Conservation (phyloP, 2,888 invertebrate genomes). For the Sabatieria punctata region DNA sequence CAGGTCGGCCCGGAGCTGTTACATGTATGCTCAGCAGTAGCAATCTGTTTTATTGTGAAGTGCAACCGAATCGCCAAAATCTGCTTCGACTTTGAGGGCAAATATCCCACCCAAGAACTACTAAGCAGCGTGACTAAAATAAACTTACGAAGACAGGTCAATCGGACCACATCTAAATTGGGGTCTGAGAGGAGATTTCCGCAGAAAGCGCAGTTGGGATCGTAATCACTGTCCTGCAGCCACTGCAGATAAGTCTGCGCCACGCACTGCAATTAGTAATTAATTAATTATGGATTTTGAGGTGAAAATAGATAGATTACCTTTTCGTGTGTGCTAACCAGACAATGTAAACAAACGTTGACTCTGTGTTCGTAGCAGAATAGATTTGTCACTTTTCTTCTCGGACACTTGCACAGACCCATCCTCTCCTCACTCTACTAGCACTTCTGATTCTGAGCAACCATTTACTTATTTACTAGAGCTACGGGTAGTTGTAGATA, state of each 20-base stretch:
- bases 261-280: conserved; percentile 53
- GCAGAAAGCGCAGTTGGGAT: conserved; percentile 78
- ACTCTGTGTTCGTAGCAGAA: conserved; percentile 98
- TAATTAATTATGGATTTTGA: neutral
- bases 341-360: conserved; percentile 96
- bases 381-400: conserved; percentile 85
- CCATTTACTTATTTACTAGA: no score
- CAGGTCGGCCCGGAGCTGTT: no score
- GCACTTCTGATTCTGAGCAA: no score
- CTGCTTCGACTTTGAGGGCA: no score
- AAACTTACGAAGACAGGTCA: conserved; percentile 27
- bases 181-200: conserved; percentile 57
- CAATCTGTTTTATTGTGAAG: no score
- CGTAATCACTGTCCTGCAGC: conserved; percentile 94
- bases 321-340: conserved; percentile 86
- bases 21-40: no score
- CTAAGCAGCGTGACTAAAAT: no score
- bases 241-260: conserved; percentile 94
- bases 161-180: conserved; percentile 48
- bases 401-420: conserved; percentile 97
- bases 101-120: no score
- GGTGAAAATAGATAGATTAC: conserved; percentile 40
- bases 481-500: no score
- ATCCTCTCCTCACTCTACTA: conserved; percentile 38
- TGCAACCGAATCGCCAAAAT: no score